These are phyloP conservation scores for Troides oblongomaculatus DNA, from an alignment of 2,888 invertebrate genomes.

Conservation along the genomic window DNA sequence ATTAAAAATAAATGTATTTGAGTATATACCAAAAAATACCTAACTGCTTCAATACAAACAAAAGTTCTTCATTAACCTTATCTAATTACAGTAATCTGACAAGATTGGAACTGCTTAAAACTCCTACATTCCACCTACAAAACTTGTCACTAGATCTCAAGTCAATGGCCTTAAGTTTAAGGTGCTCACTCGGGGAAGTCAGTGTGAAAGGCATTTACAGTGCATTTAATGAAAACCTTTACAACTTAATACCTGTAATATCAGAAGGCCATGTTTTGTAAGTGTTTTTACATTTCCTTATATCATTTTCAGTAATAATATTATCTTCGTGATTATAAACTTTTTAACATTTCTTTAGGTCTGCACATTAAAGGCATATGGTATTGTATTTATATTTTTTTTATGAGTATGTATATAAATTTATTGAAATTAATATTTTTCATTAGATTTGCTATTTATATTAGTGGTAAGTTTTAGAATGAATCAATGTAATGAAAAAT, in stretches of 20 bases:
- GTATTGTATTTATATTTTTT: conserved; percentile 4
- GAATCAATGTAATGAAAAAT: too few relatives aligned
- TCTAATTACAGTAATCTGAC: conserved; percentile 60
- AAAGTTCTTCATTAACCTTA: neutral
- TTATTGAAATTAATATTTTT: too few relatives aligned
- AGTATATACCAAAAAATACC: neutral
- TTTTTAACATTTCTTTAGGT: conserved; percentile 7
- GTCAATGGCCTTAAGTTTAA: conserved; percentile 61
- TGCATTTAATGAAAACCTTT: conserved; percentile 73
- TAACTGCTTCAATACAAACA: neutral
- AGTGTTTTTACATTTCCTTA: conserved; percentile 41
- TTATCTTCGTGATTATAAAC: neutral
- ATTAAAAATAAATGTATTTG: neutral
- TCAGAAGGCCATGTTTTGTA: conserved; percentile 74
- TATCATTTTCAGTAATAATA: conserved; percentile 2
- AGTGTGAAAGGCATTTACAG: conserved; percentile 68
- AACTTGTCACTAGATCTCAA: conserved; percentile 62
- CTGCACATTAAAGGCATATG: conserved; percentile 11
- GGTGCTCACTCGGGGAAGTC: conserved; percentile 72
- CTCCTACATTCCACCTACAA: conserved; percentile 72
- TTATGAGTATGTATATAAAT: too few relatives aligned
- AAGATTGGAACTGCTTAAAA: conserved; percentile 61
- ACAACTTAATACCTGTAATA: conserved; percentile 70
- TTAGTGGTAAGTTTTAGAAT: too few relatives aligned
- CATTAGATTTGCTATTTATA: too few relatives aligned